Percentiles rank a stretch among this genome's conserved stretches.
Conservation (phyloP, 2,888 invertebrate genomes). For the Acronicta psi region DNA sequence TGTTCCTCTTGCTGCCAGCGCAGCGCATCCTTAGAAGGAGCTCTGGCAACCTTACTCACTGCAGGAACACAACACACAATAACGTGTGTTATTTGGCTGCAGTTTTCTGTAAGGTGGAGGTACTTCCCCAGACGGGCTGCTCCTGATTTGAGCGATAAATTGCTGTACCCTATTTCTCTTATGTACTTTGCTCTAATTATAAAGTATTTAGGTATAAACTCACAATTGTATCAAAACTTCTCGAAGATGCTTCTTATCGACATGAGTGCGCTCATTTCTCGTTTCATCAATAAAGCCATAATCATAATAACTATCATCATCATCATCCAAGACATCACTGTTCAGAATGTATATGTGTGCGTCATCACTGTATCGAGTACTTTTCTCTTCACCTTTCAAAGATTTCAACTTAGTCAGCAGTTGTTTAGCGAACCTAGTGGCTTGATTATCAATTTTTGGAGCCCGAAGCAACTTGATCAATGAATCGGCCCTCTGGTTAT, state of each 20-base stretch:
- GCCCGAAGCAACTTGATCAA: conserved; percentile 13
- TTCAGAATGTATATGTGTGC: conserved; percentile 30
- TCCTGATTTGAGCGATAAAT: too few species aligned
- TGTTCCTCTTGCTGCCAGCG: too few species aligned
- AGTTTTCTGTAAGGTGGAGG: too few species aligned
- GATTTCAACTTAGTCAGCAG: conserved; percentile 21
- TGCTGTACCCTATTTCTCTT: too few species aligned
- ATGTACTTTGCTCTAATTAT: too few species aligned
- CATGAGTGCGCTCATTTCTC: conserved; percentile 8
- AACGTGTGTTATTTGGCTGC: too few species aligned
- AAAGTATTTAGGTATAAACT: conserved; percentile 6
- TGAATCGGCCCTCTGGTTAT: neutral
- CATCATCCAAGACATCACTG: conserved; percentile 10
- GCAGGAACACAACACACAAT: too few species aligned
- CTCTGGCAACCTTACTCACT: too few species aligned
- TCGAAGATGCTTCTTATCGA: neutral
- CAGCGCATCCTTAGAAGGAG: too few species aligned
- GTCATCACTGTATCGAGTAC: conserved; percentile 3
- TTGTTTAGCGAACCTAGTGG: neutral
- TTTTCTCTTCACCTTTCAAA: conserved; percentile 9
- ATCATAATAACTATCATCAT: neutral
- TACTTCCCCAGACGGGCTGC: too few species aligned
- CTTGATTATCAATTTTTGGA: neutral
- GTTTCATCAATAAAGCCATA: conserved; percentile 32
- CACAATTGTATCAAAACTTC: conserved; percentile 28